A percentile compares a stretch with the other conserved stretches of the same genome.
These are phyloP conservation scores for Nycticebus coucang DNA, from an alignment of 2,113 vertebrate genomes.

Conservation along the genomic window DNA sequence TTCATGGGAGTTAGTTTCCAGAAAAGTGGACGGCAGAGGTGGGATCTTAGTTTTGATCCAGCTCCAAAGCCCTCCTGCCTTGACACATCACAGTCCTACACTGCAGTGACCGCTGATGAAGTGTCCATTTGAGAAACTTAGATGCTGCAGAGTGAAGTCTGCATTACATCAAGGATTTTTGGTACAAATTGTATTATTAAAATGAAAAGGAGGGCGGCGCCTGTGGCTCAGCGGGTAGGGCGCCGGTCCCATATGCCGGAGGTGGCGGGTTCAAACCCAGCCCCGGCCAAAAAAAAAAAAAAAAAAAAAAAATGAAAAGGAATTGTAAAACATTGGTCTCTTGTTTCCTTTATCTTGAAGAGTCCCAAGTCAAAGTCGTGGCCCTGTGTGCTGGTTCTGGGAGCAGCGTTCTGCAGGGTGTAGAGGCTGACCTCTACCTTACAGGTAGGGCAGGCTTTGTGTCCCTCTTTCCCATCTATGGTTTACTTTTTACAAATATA, in stretches of 20 bases:
- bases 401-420: slow-evolving; percentile 89
- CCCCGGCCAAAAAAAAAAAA: too few species aligned
- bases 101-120: background rate
- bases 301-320: background rate
- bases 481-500: background rate
- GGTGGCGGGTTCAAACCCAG: too few species aligned
- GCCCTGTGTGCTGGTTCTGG: slow-evolving; percentile 97
- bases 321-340: background rate
- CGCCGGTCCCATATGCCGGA: too few species aligned
- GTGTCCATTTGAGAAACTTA: background rate
- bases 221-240: too few species aligned
- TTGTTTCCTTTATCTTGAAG: slow-evolving; percentile 80
- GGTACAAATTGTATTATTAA: background rate
- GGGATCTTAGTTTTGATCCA: background rate
- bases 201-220: background rate
- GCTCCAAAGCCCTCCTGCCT: background rate
- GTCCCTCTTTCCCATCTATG: background rate
- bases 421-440: slow-evolving; percentile 92
- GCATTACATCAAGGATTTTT: background rate
- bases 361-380: slow-evolving; percentile 87
- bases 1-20: background rate
- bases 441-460: slow-evolving; percentile 89
- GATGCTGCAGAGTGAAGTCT: background rate
- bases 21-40: background rate
- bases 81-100: background rate